Evolutionary conservation across 1,140 invertebrate species (phyloP), one percentile per base, ranked within the genome.

Genomic region (Apis mellifera): DNA sequence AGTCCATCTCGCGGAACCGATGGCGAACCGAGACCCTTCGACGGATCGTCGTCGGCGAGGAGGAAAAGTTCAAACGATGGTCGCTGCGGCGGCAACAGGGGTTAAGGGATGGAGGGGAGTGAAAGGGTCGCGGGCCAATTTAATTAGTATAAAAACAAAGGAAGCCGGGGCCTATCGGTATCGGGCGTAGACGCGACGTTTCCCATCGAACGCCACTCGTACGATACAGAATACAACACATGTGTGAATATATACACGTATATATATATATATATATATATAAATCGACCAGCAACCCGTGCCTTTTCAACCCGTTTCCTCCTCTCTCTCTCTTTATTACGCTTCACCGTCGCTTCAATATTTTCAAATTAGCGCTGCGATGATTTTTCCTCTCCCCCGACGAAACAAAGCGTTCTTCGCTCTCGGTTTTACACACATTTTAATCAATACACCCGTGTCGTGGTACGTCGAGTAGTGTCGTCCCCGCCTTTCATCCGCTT

Each of bases 311-410:
- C 11, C 50, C 71, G 9, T 55, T 32, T 42, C 32, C n/a, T 19
- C 66, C 8, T 42, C 42, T 66, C 62, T n/a, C 52, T 78, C 26
- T 71, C 70, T 74, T 59, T 70, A n/a, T 74, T 21, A 23, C 60
- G 59, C 62, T 50, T 32, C 54, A 26, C 21, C n/a, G 12, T 78
- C 54, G 87, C 86, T 91, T 91, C 92, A 90, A 93, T 93, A 92
- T 93, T 93, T 94, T 91, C 89, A 91, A 93, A 94, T 94, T 93
- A 92, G 85, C 91, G 86, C 69, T 86, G 85, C 88, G 89, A 93
- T 93, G 91, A 91, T 92, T 93, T 92, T 91, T 32, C 81, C 85
- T 65, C 70, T 0, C 15, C 15, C 7, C 60, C 23, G 42, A 84
- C 83, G 90, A 92, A 92, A 93, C 92, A 93, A 93, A 93, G 91